Conservation (phyloP, 2,888 invertebrate genomes). For the Beris chalybata region DNA sequence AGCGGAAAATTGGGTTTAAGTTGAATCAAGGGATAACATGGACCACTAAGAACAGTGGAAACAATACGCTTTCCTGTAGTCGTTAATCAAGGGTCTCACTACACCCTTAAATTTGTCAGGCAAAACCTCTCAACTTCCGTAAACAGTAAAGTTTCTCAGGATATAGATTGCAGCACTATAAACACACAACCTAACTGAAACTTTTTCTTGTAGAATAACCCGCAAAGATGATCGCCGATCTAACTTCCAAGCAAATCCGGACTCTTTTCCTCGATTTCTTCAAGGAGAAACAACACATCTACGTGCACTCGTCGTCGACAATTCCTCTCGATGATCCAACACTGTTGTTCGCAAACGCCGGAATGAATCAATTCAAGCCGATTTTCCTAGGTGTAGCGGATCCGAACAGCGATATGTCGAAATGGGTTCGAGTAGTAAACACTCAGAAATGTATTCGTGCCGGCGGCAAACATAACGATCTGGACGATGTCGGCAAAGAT, state of each 20-base stretch:
- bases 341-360: conserved; percentile 95
- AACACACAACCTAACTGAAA: too few relatives aligned
- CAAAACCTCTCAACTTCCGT: too few relatives aligned
- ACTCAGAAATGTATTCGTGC: conserved; percentile 99
- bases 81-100: too few relatives aligned
- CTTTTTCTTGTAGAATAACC: background rate
- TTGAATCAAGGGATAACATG: too few relatives aligned
- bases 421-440: conserved; percentile 85
- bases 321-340: conserved; percentile 98
- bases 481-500: conserved; percentile 99
- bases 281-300: conserved; percentile 81
- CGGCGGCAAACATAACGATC: conserved; percentile 98
- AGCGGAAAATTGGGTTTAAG: too few relatives aligned
- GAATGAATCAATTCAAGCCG: conserved; percentile 99
- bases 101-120: too few relatives aligned
- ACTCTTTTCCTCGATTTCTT: conserved; percentile 88
- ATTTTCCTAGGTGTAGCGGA: conserved; percentile 96
- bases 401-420: conserved; percentile 94
- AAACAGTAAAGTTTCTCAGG: too few relatives aligned
- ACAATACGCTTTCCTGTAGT: too few relatives aligned
- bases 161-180: too few relatives aligned
- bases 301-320: conserved; percentile 96
- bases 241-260: conserved; percentile 78
- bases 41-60: too few relatives aligned
- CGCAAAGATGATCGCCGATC: conserved; percentile 13